Percentiles rank a stretch among this genome's conserved stretches.
Evolutionary conservation across 2,113 vertebrate genomes (phyloP).

Genomic region (Ictalurus punctatus): DNA sequence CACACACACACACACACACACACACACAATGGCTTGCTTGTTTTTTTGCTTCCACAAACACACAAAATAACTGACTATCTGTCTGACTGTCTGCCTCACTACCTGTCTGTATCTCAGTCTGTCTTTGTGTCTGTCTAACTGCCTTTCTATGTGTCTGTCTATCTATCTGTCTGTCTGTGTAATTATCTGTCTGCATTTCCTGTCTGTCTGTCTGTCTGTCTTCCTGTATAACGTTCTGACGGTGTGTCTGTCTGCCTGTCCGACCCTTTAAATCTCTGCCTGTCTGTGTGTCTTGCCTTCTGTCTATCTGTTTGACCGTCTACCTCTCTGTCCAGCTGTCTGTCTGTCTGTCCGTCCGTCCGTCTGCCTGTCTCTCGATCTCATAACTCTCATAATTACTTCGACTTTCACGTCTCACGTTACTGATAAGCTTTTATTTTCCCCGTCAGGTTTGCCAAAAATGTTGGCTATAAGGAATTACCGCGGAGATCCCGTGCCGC

Average conservation of each 20-base stretch:
- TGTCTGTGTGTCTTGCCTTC: not conserved
- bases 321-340: not conserved
- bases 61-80: not conserved
- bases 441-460: conserved; percentile 84
- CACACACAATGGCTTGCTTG: not conserved
- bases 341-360: not conserved
- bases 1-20: not conserved
- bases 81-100: not conserved
- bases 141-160: not conserved
- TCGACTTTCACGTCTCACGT: not conserved
- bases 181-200: no score
- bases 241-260: no score
- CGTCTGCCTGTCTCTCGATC: not conserved
- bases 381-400: not conserved
- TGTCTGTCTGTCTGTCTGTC: no score
- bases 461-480: conserved; percentile 91
- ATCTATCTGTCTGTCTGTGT: no score
- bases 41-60: not conserved
- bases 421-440: not conserved
- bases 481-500: conserved; percentile 79
- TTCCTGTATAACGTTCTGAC: no score
- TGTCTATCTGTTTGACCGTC: not conserved
- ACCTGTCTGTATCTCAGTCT: not conserved
- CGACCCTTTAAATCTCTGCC: not conserved
- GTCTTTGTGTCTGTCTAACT: not conserved